Percentiles rank a stretch among this genome's conserved stretches.
Conservation (phyloP, 2,113 vertebrate genomes). For the Turnix velox region DNA sequence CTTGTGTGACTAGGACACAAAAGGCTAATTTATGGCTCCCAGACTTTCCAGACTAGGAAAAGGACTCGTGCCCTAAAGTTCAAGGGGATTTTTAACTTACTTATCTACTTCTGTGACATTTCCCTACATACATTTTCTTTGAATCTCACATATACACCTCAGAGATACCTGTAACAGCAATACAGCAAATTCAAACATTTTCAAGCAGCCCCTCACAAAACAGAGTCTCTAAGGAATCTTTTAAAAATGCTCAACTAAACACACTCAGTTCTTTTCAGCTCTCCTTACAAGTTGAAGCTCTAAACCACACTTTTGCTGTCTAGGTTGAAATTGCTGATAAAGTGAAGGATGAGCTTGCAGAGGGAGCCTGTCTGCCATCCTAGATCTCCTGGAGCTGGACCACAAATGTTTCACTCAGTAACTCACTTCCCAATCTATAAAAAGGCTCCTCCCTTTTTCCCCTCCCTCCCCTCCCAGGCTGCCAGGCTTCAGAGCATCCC, state of each 20-base stretch:
- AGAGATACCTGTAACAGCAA: neutral
- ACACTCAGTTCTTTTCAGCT: neutral
- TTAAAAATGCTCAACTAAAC: neutral
- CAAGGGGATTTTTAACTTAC: neutral
- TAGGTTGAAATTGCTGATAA: neutral
- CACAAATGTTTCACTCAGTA: neutral
- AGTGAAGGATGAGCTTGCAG: neutral
- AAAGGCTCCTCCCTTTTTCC: neutral
- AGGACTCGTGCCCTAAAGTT: neutral
- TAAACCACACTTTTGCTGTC: neutral
- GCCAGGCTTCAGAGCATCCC: neutral
- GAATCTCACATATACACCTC: neutral
- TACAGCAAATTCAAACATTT: neutral
- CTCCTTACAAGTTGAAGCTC: neutral
- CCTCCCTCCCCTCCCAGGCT: accelerated
- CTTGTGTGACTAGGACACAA: neutral
- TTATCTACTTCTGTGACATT: neutral
- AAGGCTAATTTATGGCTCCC: neutral
- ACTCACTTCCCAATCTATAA: neutral
- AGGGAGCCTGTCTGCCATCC: neutral
- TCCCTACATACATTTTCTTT: neutral
- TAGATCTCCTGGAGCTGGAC: neutral
- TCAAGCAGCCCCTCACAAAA: neutral
- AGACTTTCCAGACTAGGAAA: neutral
- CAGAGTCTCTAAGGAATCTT: neutral